Base-by-base conservation (phyloP, 1,140 invertebrate species). In the Sinonovacula constricta region DNA sequence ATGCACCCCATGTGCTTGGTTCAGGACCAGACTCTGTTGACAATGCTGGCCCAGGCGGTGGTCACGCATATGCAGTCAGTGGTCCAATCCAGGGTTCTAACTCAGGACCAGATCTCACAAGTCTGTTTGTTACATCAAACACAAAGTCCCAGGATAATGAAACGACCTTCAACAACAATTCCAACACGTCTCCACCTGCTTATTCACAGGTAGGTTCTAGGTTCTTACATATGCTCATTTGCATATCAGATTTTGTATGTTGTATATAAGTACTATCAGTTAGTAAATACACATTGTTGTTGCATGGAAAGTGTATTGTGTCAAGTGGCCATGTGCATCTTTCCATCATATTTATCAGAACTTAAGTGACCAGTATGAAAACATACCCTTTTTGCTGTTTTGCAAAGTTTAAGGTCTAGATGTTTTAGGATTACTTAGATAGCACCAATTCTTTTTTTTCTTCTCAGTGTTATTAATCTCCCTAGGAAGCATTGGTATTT, bases 1-100 rank as follows among this genome's bases (percentile, higher is more conserved):
- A 78, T 60, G 75, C 56, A 14, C 75, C 75, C 10, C 75, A 78
- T 63, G 89, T 96, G 95, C 90, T 95, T 24, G 75, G 56, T 30
- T 33, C 56, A 7, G 33, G 75, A 18, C 60, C 51, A 24, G 79
- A 76, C 7, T 59, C 74, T 33, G 39, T 45, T 15, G 63, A 51
- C 39, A 74, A 74, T 30, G 14, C 71, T 2, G 62, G 76, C 39
- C 56, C 39, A 22, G 62, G 56, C 49, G 72, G 54, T 34, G 69
- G 69, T 5, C 57, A 79, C 22, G 62, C 78, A 14, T 84, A 84
- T 51, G 63, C 81, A 0, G 68, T 60, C 28, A 77, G 66, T 28
- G 62, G 33, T 10, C 57, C 60, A 5, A 54, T 39, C 26, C 53
- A 31, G 14, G 56, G 70, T 26, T 34, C 68, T 30, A 65, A 60